Percentiles rank a stretch among this genome's conserved stretches.
phyloP scores from a whole-genome alignment of 2,113 vertebrate genomes.

The Burhinus bistriatus region DNA sequence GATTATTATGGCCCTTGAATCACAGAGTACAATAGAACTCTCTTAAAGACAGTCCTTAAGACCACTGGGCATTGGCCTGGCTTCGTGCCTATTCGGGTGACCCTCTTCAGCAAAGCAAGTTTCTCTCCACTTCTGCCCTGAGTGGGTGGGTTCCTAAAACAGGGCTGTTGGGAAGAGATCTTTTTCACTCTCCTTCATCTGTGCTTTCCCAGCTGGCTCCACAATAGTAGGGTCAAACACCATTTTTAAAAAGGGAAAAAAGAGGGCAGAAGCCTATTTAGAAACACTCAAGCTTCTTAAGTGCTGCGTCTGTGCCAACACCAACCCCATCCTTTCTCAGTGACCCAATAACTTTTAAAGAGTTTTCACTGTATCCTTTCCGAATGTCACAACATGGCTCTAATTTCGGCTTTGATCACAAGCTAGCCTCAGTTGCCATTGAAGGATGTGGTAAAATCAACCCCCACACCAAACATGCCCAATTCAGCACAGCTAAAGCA shows the following conservation, averaged over 20 bases:
- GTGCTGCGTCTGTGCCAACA: rapidly evolving
- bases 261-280: background rate
- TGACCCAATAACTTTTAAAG: background rate
- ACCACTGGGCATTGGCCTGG: no score
- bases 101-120: background rate
- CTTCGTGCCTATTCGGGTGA: background rate
- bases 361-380: background rate
- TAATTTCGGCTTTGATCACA: background rate
- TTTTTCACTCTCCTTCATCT: background rate
- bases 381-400: background rate
- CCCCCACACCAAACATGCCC: background rate
- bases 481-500: background rate
- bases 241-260: background rate
- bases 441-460: background rate
- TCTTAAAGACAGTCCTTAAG: background rate
- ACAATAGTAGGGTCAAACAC: background rate
- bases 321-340: background rate
- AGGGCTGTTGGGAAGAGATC: background rate
- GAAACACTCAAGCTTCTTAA: background rate
- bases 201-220: background rate
- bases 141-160: background rate
- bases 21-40: background rate
- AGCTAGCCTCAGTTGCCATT: background rate
- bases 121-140: background rate
- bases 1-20: background rate